Percentiles rank a stretch among this genome's conserved stretches.
These are phyloP conservation scores for Camelus dromedarius DNA, from an alignment of 2,113 vertebrate species.

Conservation along the genomic window DNA sequence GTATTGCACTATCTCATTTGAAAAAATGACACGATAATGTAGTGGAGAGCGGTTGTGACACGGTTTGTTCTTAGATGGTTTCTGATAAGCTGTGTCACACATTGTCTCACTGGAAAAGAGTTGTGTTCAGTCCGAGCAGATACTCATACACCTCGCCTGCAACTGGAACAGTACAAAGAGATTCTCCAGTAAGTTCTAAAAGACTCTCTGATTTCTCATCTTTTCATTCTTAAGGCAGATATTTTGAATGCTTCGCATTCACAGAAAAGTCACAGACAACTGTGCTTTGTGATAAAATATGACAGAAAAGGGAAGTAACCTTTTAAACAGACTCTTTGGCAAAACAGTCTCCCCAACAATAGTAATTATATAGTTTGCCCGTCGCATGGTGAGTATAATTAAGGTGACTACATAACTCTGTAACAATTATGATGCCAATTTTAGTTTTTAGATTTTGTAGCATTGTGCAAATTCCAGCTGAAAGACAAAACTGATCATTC, in stretches of 20 bases:
- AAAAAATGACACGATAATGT: background rate
- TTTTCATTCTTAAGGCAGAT: slow-evolving; percentile 16
- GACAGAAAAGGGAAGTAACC: slow-evolving; percentile 57
- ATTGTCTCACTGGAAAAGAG: background rate
- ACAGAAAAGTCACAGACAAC: slow-evolving; percentile 23
- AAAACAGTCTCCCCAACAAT: slow-evolving; percentile 66
- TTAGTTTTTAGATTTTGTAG: slow-evolving; percentile 66
- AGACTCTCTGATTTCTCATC: background rate
- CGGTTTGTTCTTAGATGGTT: background rate
- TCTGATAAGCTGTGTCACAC: background rate
- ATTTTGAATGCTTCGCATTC: slow-evolving; percentile 37
- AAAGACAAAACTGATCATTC: slow-evolving; percentile 72
- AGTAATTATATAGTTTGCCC: slow-evolving; percentile 67
- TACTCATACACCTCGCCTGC: background rate
- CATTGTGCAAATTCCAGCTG: slow-evolving; percentile 45
- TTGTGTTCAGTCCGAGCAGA: background rate
- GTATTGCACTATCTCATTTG: background rate
- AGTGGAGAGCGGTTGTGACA: background rate
- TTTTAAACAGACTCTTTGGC: slow-evolving; percentile 67
- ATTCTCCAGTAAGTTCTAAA: background rate
- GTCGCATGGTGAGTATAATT: slow-evolving; percentile 65
- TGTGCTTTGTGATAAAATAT: slow-evolving; percentile 56
- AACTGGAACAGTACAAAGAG: background rate
- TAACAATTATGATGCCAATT: slow-evolving; percentile 60
- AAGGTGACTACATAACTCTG: slow-evolving; percentile 71